Percentiles rank a stretch among this genome's conserved stretches.
phyloP scores from a whole-genome alignment of 2,888 invertebrate genomes.

The Dione juno region DNA sequence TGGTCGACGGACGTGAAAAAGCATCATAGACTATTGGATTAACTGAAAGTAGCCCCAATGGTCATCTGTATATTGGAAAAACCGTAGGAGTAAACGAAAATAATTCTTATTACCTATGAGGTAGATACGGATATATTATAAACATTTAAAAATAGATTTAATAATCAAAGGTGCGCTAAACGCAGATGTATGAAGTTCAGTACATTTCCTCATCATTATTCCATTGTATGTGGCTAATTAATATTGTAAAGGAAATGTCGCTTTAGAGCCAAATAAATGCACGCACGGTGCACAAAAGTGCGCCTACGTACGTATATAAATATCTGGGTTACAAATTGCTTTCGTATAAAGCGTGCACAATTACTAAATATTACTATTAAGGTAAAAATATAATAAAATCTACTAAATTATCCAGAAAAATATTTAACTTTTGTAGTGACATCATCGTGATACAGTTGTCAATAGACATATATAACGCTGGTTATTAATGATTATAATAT shows the following conservation, averaged over 20 bases:
- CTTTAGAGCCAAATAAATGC: neutral
- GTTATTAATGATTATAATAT: too few relatives aligned
- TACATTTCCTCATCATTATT: constrained; percentile 34
- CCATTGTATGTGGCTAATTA: constrained; percentile 32
- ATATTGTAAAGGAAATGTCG: constrained; percentile 21
- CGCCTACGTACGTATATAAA: neutral
- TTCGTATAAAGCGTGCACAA: neutral
- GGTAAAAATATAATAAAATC: neutral
- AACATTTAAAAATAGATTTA: constrained; percentile 36
- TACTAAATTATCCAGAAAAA: neutral
- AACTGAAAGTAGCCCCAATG: constrained; percentile 50
- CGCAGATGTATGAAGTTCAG: constrained; percentile 34
- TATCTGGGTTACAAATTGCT: neutral
- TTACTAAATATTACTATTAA: neutral
- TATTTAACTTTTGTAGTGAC: neutral
- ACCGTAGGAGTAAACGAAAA: constrained; percentile 1
- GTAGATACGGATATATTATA: constrained; percentile 34
- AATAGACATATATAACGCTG: too few relatives aligned
- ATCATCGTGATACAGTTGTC: too few relatives aligned
- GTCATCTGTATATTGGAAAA: constrained; percentile 48
- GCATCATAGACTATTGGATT: constrained; percentile 72
- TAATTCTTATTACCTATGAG: neutral
- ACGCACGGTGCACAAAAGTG: neutral
- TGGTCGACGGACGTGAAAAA: constrained; percentile 64
- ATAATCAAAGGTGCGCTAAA: constrained; percentile 41